Base-by-base conservation (phyloP, 2,888 invertebrate species). In the Nasonia oneida region DNA sequence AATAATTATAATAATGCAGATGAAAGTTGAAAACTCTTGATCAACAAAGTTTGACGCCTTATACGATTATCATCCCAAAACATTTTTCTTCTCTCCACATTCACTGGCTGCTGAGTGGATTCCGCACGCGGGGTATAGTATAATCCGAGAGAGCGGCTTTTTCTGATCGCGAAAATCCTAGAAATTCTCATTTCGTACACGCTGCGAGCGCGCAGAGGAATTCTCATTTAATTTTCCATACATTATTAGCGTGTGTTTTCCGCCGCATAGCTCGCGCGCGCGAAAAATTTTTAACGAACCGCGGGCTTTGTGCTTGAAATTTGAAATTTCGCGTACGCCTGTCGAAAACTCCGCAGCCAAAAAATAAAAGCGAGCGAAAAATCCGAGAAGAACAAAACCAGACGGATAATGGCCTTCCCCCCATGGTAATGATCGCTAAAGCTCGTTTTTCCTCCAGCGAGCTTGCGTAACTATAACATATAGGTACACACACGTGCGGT, bases 141-240 rank as follows among this genome's bases (percentile, higher is more conserved):
- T 53, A 53, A 53, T 8, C 53, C 18, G 18, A 3, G 15, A 14
- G 53, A 15, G 15, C 37, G 14, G 15, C 2, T 18, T 53, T 29
- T 64, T 64, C 23, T 0, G 1, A 33, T 67, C 29, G 5, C 33
- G 15, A 29, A 29, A 67, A 67, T 67, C 12, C 67, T 29, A 33
- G 67, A 67, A 67, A 67, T 67, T 67, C 67, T 67, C 67, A 67
- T 67, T 67, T 61, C 23, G 10, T 23, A 29, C 67, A 8, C 6
- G 4, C 29, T 3, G 67, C 67, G 29, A 29, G 29, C 29, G 29
- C 29, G 67, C 10, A 33, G 14, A 33, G 33, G 67, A 67, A 67
- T 67, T 67, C 33, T 33, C 33, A 61, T 67, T 67, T 67, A 33
- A 33, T 33, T 67, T 29, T 3, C n/a, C 29, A n/a, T 61, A n/a